Evolutionary conservation across 2,888 invertebrate species (phyloP), one percentile per base, ranked within the genome.

Genomic region (Heteropelma amictum): DNA sequence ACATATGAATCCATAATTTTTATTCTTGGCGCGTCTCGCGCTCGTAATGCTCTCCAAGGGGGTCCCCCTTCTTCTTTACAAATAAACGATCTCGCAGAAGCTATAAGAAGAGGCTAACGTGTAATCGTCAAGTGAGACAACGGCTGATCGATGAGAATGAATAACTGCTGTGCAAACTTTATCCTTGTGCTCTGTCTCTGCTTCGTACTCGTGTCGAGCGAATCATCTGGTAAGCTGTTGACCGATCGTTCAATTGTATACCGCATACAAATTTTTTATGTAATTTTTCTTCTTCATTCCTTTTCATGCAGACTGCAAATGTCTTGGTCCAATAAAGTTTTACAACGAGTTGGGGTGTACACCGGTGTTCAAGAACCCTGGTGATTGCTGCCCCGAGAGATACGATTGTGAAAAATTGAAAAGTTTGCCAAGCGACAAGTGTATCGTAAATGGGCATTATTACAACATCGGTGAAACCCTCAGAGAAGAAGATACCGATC

Each of bases 351-450:
- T 87, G 3, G 77, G 54, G 0, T 87, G 88, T 23, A 79, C 33
- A 0, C 83, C 86, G 0, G 63, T 85, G 1, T 85, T 81, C 42
- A 53, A 80, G 23, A 81, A 79, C 6, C 51, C 78, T 0, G 80
- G 26, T 0, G 82, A 81, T 21, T 83, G 83, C 30, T 87, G 87
- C 64, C 72, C 87, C 5, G 38, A 49, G 2, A 76, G 65, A 23
- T 87, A 82, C 73, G 70, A 87, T 17, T 87, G 87, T 38, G 79
- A 79, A 10, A 78, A 83, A 38, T 38, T 87, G 28, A 56, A 80
- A 4, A 19, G 23, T 0, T 72, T 82, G 54, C 70, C 80, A 0
- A 40, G 21, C 0, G 53, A 83, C 21, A 86, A 86, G 56, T 87
- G 87, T 68, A 83, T 86, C 23, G 49, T 76, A 1, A 85, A 85